Evolutionary conservation across 2,797 vertebrate genomes (phyloP).

Genomic region (Amniataba percoides): DNA sequence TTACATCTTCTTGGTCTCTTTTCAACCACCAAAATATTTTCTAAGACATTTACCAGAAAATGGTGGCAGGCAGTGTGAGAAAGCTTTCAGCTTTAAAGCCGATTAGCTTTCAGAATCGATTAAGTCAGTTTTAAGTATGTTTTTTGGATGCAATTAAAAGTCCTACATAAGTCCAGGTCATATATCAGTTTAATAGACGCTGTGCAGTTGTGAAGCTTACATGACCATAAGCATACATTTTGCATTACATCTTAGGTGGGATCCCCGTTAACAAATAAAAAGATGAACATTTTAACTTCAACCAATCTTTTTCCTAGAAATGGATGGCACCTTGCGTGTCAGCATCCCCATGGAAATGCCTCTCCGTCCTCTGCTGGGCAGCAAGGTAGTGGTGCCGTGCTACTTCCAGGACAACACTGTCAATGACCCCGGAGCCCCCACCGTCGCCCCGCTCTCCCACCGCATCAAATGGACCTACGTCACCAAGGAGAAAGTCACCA

Average conservation of each 20-base stretch:
- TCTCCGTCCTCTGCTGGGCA: constrained; percentile 89
- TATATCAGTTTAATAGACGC: no score
- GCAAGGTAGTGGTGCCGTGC: constrained; percentile 92
- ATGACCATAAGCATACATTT: neutral
- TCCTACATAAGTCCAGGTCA: no score
- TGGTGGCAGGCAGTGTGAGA: neutral
- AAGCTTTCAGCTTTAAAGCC: no score
- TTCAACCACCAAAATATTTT: neutral
- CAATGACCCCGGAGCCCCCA: constrained; percentile 87
- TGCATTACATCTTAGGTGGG: neutral
- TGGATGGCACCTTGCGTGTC: constrained; percentile 90
- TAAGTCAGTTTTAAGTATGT: neutral
- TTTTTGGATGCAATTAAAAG: neutral
- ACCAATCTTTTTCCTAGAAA: constrained; percentile 76
- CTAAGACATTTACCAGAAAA: neutral
- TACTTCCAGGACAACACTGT: constrained; percentile 93
- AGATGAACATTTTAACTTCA: neutral
- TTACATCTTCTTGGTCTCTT: neutral
- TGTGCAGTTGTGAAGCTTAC: neutral
- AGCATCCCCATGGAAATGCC: constrained; percentile 92
- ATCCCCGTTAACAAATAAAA: neutral
- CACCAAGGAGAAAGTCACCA: constrained; percentile 87
- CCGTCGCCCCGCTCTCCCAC: constrained; percentile 86
- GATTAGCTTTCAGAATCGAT: no score
- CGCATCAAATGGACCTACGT: constrained; percentile 96